Base-by-base conservation (phyloP, 2,113 vertebrate genomes). In the Siniperca knerii region DNA sequence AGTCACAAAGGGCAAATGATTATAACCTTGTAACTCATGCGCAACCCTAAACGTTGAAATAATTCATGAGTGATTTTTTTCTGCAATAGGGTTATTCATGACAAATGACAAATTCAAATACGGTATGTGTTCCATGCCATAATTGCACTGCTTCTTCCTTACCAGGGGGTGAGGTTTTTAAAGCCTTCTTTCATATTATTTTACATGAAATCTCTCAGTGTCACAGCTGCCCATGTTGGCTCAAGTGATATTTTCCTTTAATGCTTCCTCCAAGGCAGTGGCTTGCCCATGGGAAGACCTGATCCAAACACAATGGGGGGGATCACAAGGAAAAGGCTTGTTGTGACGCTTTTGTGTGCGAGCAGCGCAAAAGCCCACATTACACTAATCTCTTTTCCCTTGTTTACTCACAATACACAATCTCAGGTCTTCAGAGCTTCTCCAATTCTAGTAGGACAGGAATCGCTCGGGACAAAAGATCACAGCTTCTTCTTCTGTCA, bases 341-440 rank as follows among this genome's bases (percentile, higher is more conserved):
- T 91, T 93, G 88, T 86, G 90, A 72, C 21, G 82, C 90, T 90
- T 93, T 94, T 93, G 91, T 94, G 86, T 90, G 69, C 37, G 73
- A 90, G 91, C 84, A 64, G 88, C 74, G 70, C 81, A 88, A 86
- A 84, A 89, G 77, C 84, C 91, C 88, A 88, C 87, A 92, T 86
- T 91, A 91, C 93, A 91, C 90, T 95, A 92, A 96, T 94, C 94
- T 94, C 90, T 89, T 92, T 84, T 93, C 92, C 92, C 93, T 92
- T 86, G 92, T 95, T 94, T 88, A 66, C 87, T 93, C 92, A 89
- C 90, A 89, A 93, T 91, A 89, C 90, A 66, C 89, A 88, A 84
- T 82, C 91, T 77, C 79, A 73, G 71, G 83, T 92, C 93, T 92
- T 91, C 86, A 89, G 93, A 89, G 93, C 81, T 78, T 85, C 88